phyloP scores from a whole-genome alignment of 2,113 vertebrate genomes.

The Montifringilla adamsi region DNA sequence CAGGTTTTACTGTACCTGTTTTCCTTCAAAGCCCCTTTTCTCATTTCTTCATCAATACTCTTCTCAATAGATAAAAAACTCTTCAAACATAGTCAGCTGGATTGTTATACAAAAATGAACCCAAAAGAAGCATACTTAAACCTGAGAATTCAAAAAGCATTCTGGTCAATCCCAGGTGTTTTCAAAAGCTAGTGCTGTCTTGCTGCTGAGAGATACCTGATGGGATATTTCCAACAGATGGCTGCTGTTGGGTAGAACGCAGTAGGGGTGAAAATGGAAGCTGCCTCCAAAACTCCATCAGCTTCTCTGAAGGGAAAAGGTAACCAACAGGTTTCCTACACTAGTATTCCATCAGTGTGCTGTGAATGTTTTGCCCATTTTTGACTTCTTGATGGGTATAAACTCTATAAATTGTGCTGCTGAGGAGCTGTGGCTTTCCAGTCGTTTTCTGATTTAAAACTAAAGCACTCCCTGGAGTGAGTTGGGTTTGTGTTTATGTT shows the following conservation, averaged over 20 bases:
- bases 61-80: background rate
- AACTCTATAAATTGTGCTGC: background rate
- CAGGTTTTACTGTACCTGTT: conserved; percentile 5
- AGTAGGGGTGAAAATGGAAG: background rate
- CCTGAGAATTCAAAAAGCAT: background rate
- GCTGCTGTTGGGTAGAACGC: accelerated
- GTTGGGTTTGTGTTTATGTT: background rate
- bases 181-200: background rate
- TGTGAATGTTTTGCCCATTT: background rate
- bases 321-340: accelerated
- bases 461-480: background rate
- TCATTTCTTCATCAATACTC: conserved; percentile 8
- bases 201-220: background rate
- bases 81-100: background rate
- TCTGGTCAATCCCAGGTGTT: background rate
- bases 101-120: background rate
- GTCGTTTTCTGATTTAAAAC: background rate
- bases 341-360: background rate
- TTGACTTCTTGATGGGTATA: background rate
- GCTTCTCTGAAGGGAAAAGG: background rate
- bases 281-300: background rate
- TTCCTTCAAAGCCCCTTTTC: conserved; percentile 3
- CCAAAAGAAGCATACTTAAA: background rate
- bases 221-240: background rate
- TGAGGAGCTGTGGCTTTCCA: background rate